phyloP scores from a whole-genome alignment of 1,140 invertebrate species.

The Mamestra configurata region DNA sequence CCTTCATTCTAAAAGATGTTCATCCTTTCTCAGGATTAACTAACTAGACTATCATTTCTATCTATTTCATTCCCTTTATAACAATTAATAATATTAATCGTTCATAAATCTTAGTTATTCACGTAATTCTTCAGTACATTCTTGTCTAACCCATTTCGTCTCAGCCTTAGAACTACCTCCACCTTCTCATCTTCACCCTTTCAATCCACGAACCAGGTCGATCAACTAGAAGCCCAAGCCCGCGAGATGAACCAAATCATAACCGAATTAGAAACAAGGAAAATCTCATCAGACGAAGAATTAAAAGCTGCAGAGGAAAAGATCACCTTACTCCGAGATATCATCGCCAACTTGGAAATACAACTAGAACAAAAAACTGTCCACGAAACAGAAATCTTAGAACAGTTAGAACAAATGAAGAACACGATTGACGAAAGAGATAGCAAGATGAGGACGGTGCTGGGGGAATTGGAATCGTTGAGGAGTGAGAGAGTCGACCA shows the following conservation, averaged over 20 bases:
- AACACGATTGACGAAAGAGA: constrained; percentile 82
- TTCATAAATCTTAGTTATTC: too few relatives aligned
- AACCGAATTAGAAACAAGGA: constrained; percentile 88
- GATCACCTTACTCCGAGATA: constrained; percentile 91
- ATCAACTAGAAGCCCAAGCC: constrained; percentile 91
- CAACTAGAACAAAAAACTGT: constrained; percentile 90
- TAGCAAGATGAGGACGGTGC: constrained; percentile 75
- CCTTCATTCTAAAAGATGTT: not conserved
- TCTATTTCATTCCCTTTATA: not conserved
- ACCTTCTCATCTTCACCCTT: not conserved
- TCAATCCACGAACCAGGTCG: constrained; percentile 87
- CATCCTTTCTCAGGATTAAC: too few relatives aligned
- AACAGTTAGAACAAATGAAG: constrained; percentile 80
- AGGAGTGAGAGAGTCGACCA: constrained; percentile 72
- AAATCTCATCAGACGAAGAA: constrained; percentile 90
- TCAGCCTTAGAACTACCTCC: not conserved
- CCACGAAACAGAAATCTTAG: constrained; percentile 81
- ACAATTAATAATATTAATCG: too few relatives aligned
- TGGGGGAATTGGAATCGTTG: constrained; percentile 79
- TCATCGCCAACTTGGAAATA: constrained; percentile 92
- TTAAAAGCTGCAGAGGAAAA: constrained; percentile 92
- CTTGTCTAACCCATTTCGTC: not conserved
- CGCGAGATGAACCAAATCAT: constrained; percentile 90
- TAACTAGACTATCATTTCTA: not conserved
- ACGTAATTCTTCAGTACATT: too few relatives aligned